A percentile compares a stretch with the other conserved stretches of the same genome.
These are phyloP conservation scores for Plectus sambesii DNA, from an alignment of 1,140 invertebrate species.

Conservation along the genomic window DNA sequence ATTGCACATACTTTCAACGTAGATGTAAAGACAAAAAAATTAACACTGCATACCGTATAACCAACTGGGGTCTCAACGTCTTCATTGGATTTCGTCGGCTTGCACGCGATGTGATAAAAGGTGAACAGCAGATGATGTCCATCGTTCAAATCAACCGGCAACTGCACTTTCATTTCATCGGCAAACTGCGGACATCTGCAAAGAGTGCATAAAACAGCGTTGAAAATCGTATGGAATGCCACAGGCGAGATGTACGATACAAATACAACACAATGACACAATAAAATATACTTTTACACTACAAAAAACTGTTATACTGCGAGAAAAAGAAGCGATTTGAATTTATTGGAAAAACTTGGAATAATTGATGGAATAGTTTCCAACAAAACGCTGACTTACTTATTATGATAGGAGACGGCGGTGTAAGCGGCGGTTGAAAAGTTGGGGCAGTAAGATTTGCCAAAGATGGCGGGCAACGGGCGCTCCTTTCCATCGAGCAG, in stretches of 20 bases:
- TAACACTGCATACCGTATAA: conserved; percentile 62
- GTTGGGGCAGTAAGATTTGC: conserved; percentile 81
- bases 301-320: too few relatives aligned
- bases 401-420: conserved; percentile 85
- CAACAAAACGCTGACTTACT: conserved; percentile 53
- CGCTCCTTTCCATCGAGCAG: conserved; percentile 55
- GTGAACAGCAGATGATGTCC: conserved; percentile 80
- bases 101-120: conserved; percentile 90
- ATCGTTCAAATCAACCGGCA: conserved; percentile 73
- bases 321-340: background rate
- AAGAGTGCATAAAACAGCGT: too few relatives aligned
- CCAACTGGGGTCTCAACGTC: conserved; percentile 78
- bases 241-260: too few relatives aligned
- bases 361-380: conserved; percentile 33
- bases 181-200: conserved; percentile 72
- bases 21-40: conserved; percentile 4
- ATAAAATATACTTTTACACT: too few relatives aligned
- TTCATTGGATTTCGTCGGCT: conserved; percentile 60
- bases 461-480: conserved; percentile 63
- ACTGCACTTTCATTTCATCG: conserved; percentile 82
- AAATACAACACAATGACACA: conserved; percentile 15
- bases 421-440: conserved; percentile 72
- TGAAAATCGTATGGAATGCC: too few relatives aligned
- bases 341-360: background rate
- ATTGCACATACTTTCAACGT: conserved; percentile 16